phyloP scores from a whole-genome alignment of 2,888 invertebrate genomes.

The Mythimna vitellina region DNA sequence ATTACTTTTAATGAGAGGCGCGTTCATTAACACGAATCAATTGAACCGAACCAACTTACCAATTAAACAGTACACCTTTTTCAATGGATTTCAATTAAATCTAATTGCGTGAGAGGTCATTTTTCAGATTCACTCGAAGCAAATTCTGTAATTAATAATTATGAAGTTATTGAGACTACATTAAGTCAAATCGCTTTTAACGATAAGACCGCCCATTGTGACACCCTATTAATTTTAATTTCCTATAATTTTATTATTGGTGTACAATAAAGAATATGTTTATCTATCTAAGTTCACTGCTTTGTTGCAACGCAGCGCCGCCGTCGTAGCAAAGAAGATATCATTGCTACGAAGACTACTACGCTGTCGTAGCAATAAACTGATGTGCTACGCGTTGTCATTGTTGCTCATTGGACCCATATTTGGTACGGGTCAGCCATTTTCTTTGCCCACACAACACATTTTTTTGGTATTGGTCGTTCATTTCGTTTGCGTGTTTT shows the following conservation, averaged over 20 bases:
- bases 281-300: too few relatives aligned
- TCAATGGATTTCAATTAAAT: conserved; percentile 56
- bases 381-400: conserved; percentile 3
- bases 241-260: too few relatives aligned
- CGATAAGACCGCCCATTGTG: too few relatives aligned
- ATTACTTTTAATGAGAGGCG: conserved; percentile 72
- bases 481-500: too few relatives aligned
- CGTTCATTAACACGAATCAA: conserved; percentile 69
- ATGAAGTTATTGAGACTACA: background rate
- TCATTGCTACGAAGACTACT: conserved; percentile 26
- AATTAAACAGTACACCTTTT: conserved; percentile 60
- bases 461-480: too few relatives aligned
- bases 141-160: background rate
- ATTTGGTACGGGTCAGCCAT: background rate
- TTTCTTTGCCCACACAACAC: too few relatives aligned
- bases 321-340: conserved; percentile 16
- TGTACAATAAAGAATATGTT: too few relatives aligned
- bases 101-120: conserved; percentile 44
- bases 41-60: conserved; percentile 62
- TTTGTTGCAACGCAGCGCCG: conserved; percentile 28
- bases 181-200: background rate
- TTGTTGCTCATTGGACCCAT: background rate
- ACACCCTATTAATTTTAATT: too few relatives aligned
- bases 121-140: conserved; percentile 13
- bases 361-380: conserved; percentile 18